These are phyloP conservation scores for Adelognathus sp. DNA, from an alignment of 2,888 invertebrate species.

Conservation along the genomic window DNA sequence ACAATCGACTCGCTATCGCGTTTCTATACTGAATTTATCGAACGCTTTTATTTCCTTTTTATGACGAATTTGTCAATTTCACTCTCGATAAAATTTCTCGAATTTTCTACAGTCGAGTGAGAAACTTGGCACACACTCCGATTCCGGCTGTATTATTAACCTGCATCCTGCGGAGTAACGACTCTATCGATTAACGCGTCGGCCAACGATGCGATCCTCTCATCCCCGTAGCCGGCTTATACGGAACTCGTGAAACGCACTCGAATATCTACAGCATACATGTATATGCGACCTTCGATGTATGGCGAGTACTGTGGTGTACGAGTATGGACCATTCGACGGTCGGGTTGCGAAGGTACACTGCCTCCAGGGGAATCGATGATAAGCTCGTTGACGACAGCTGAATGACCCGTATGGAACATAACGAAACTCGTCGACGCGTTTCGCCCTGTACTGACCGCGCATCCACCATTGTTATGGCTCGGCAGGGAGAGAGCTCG, in stretches of 20 bases:
- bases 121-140: conserved; percentile 14
- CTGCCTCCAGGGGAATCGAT: conserved; percentile 38
- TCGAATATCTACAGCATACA: neutral
- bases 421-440: conserved; percentile 31
- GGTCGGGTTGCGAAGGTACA: conserved; percentile 10
- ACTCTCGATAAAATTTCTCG: neutral
- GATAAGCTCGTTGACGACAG: conserved; percentile 56
- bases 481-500: neutral
- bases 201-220: neutral
- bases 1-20: too few relatives aligned
- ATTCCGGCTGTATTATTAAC: conserved; percentile 35
- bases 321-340: conserved; percentile 26
- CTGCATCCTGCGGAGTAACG: conserved; percentile 31
- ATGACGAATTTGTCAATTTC: too few relatives aligned
- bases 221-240: conserved; percentile 4
- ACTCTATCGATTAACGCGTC: conserved; percentile 36
- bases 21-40: too few relatives aligned
- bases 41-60: too few relatives aligned
- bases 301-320: neutral
- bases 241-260: conserved; percentile 41
- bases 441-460: conserved; percentile 27
- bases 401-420: conserved; percentile 48
- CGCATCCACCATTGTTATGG: conserved; percentile 22
- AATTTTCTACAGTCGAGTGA: neutral
- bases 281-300: neutral